Evolutionary conservation across 2,888 invertebrate genomes (phyloP).

Genomic region (Platycheirus albimanus): DNA sequence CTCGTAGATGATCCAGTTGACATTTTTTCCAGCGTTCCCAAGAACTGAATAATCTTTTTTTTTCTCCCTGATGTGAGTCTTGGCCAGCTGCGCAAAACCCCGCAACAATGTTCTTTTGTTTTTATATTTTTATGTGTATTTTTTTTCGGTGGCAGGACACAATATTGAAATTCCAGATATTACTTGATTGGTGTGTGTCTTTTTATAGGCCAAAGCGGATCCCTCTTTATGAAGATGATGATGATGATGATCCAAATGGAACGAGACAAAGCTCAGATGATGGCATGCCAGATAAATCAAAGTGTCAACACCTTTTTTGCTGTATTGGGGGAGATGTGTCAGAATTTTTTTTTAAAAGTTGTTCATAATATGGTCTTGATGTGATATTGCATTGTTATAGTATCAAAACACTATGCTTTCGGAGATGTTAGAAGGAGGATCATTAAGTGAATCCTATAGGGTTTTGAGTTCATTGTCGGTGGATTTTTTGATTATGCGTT

Average conservation of each 20-base stretch:
- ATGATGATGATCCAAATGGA: conserved; percentile 69
- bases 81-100: conserved; percentile 62
- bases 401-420: not conserved
- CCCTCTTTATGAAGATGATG: conserved; percentile 57
- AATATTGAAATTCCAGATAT: conserved; percentile 76
- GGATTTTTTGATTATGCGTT: conserved; percentile 45
- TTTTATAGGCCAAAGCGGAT: conserved; percentile 43
- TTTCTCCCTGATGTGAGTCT: not conserved
- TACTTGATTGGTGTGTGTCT: conserved; percentile 73
- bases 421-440: not conserved
- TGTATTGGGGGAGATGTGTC: conserved; percentile 77
- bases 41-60: conserved; percentile 45
- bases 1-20: conserved; percentile 73
- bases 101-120: conserved; percentile 31
- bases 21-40: conserved; percentile 53
- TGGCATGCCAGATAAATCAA: conserved; percentile 83
- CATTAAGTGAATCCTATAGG: conserved; percentile 15
- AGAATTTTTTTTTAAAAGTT: conserved; percentile 78
- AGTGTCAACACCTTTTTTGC: conserved; percentile 83
- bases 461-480: conserved; percentile 24
- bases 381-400: conserved; percentile 61
- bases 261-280: conserved; percentile 76
- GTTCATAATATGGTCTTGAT: conserved; percentile 30
- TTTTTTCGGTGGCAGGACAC: conserved; percentile 45
- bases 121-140: conserved; percentile 3